phyloP scores from a whole-genome alignment of 2,113 vertebrate species.

The Boulengeromyrus knoepffleri region DNA sequence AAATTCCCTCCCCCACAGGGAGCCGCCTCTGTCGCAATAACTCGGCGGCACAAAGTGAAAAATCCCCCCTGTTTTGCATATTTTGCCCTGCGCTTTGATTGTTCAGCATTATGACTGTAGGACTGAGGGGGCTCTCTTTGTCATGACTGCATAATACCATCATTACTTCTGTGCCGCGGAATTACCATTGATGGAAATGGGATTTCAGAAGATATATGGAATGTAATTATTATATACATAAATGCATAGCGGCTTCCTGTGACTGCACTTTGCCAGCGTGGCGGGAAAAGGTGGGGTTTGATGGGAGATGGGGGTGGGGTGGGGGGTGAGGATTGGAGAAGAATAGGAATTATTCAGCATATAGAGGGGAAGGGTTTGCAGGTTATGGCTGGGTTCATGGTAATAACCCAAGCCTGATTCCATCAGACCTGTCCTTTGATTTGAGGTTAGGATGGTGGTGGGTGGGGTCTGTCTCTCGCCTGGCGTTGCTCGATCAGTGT shows the following conservation, averaged over 20 bases:
- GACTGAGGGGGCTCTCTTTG: conserved; percentile 41
- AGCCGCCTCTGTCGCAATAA: conserved; percentile 30
- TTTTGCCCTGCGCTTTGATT: conserved; percentile 49
- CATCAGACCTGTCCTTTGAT: conserved; percentile 7
- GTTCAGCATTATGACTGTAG: conserved; percentile 47
- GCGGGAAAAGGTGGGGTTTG: neutral
- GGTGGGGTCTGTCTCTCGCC: conserved; percentile 15
- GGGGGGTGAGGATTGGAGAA: neutral
- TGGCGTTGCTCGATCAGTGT: conserved; percentile 4
- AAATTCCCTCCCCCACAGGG: conserved; percentile 11
- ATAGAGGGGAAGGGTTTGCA: neutral
- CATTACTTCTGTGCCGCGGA: conserved; percentile 59
- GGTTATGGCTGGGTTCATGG: conserved; percentile 5
- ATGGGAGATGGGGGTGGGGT: neutral
- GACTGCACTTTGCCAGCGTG: neutral
- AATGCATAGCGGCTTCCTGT: conserved; percentile 55
- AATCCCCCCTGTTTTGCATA: conserved; percentile 45
- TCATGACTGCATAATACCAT: conserved; percentile 62
- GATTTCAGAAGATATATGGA: conserved; percentile 64
- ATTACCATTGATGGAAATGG: conserved; percentile 65
- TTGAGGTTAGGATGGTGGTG: conserved; percentile 2
- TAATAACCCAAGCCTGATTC: conserved; percentile 12
- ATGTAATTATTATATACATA: conserved; percentile 68
- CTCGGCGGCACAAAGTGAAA: conserved; percentile 38
- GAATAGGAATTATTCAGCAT: conserved; percentile 19